These are phyloP conservation scores for Dynastes tityus DNA, from an alignment of 2,888 invertebrate genomes.

Conservation along the genomic window DNA sequence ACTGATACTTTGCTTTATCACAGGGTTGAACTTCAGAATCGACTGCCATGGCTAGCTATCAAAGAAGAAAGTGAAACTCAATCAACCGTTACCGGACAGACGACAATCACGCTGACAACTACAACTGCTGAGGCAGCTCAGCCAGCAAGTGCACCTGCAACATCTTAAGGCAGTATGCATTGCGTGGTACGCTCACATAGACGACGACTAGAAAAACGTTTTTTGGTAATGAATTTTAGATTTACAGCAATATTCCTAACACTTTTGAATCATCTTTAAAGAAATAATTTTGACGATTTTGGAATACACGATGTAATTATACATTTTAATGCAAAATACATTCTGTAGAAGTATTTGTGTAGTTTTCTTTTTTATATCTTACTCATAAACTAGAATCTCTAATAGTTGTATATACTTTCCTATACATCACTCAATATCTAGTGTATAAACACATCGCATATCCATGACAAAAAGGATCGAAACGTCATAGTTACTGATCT, in stretches of 20 bases:
- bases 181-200: neutral
- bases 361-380: constrained; percentile 4
- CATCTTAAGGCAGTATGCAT: neutral
- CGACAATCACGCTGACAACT: constrained; percentile 60
- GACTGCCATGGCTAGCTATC: constrained; percentile 85
- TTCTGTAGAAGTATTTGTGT: constrained; percentile 4
- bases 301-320: constrained; percentile 20
- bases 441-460: no score
- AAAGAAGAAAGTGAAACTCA: constrained; percentile 76
- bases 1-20: constrained; percentile 41
- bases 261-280: constrained; percentile 14
- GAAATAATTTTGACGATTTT: neutral
- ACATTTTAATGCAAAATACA: constrained; percentile 24
- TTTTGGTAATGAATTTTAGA: constrained; percentile 36
- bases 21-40: constrained; percentile 85
- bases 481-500: no score
- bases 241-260: neutral
- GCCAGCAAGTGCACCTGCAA: constrained; percentile 11
- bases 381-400: no score
- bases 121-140: constrained; percentile 19
- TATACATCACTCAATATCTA: no score
- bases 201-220: constrained; percentile 17
- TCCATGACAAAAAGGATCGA: no score
- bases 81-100: constrained; percentile 74
- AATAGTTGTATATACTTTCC: no score